A percentile compares a stretch with the other conserved stretches of the same genome.
Conservation (phyloP, 1,140 invertebrate species). For the Lepidurus couesii region DNA sequence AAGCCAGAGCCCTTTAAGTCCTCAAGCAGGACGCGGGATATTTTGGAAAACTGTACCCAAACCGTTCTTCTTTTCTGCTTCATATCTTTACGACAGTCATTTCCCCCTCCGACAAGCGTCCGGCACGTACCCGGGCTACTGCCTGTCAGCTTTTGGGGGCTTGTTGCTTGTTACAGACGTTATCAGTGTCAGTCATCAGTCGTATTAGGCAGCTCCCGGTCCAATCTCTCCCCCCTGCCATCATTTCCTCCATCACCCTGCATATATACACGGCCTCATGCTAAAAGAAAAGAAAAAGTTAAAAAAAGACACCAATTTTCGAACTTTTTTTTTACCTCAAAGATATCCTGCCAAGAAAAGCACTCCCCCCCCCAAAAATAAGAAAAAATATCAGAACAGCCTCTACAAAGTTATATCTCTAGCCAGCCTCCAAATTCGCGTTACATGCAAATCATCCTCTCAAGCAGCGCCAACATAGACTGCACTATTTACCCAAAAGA, state of each 20-base stretch:
- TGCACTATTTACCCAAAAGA: slow-evolving; percentile 12
- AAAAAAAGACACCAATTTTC: background rate
- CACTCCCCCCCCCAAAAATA: background rate
- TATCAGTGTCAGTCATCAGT: slow-evolving; percentile 22
- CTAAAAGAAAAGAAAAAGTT: background rate
- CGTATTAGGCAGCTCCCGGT: background rate
- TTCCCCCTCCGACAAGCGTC: background rate
- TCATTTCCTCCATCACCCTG: slow-evolving; percentile 12
- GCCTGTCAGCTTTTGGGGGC: slow-evolving; percentile 17
- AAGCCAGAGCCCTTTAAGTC: background rate
- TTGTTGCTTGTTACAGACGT: slow-evolving; percentile 19
- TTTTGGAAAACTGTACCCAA: background rate
- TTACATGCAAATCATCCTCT: slow-evolving; percentile 3
- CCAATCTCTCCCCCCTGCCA: slow-evolving; percentile 5
- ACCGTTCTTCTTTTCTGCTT: slow-evolving; percentile 3
- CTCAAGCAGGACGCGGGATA: background rate
- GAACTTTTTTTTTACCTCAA: background rate
- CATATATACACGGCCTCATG: background rate
- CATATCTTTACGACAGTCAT: slow-evolving; percentile 19
- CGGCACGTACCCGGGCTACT: slow-evolving; percentile 20
- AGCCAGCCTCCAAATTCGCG: background rate
- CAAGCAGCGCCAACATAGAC: background rate
- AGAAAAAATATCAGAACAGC: background rate
- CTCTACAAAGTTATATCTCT: background rate
- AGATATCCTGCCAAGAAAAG: background rate